Conservation (phyloP, 1,140 invertebrate genomes). For the Drosophila aff. region DNA sequence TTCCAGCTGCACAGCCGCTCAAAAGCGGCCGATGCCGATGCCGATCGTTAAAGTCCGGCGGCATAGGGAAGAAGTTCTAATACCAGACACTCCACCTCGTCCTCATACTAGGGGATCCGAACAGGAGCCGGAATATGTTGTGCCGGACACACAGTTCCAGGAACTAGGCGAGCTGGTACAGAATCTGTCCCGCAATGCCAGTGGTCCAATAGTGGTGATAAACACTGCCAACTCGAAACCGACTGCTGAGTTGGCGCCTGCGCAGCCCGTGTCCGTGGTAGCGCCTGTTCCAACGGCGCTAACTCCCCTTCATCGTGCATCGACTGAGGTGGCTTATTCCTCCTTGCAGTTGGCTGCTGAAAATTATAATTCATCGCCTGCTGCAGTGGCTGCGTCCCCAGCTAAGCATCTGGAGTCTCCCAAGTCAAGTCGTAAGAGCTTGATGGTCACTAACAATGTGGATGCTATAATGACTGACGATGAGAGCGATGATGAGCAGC, state of each 20-base stretch:
- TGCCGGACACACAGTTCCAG: constrained; percentile 65
- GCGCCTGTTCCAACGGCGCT: neutral
- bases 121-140: constrained; percentile 34
- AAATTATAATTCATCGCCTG: neutral
- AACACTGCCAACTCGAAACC: constrained; percentile 6
- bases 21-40: constrained; percentile 3
- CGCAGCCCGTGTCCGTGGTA: neutral
- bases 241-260: neutral
- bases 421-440: constrained; percentile 15
- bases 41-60: constrained; percentile 33
- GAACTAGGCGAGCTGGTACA: constrained; percentile 32
- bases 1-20: neutral
- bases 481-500: constrained; percentile 58
- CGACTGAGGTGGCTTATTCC: neutral
- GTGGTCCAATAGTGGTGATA: constrained; percentile 27
- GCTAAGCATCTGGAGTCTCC: neutral
- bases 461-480: constrained; percentile 66
- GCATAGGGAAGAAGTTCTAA: neutral
- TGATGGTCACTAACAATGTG: neutral
- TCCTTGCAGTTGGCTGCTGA: neutral
- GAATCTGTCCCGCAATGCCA: constrained; percentile 30
- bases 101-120: neutral
- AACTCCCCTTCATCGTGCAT: neutral
- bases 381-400: constrained; percentile 8
- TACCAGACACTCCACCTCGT: constrained; percentile 26